Evolutionary conservation across 2,113 vertebrate genomes (phyloP).

Genomic region (Prinia subflava): DNA sequence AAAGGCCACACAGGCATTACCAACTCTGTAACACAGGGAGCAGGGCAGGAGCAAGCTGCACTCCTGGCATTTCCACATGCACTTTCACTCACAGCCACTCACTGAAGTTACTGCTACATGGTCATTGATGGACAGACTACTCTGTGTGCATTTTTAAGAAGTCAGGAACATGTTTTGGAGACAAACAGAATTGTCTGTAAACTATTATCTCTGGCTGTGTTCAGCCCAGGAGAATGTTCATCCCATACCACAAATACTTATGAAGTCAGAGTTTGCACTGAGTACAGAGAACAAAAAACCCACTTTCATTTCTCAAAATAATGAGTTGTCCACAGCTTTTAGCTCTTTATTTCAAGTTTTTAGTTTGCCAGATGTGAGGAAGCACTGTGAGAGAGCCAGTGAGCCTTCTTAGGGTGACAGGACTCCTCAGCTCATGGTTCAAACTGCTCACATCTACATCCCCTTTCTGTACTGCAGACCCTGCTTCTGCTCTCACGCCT

Average conservation of each 20-base stretch:
- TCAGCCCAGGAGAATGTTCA: not conserved
- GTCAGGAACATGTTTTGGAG: not conserved
- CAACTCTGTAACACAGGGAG: accelerated
- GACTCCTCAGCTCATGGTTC: not conserved
- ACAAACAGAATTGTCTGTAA: not conserved
- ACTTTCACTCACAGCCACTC: not conserved
- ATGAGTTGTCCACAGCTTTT: not conserved
- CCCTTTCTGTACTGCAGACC: not conserved
- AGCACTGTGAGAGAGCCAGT: not conserved
- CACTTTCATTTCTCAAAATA: not conserved
- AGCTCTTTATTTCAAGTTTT: not conserved
- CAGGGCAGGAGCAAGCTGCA: not conserved
- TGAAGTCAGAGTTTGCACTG: not conserved
- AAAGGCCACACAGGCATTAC: not conserved
- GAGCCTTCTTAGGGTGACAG: not conserved
- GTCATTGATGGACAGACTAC: not conserved
- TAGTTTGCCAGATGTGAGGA: not conserved
- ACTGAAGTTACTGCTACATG: not conserved
- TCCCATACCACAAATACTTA: not conserved
- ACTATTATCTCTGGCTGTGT: not conserved
- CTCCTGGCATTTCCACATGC: not conserved
- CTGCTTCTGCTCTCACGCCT: not conserved
- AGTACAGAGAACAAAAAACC: not conserved
- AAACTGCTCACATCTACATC: not conserved
- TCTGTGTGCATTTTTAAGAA: not conserved